Evolutionary conservation across 2,888 invertebrate species (phyloP).

Genomic region (Venustoraphidia nigricollis): DNA sequence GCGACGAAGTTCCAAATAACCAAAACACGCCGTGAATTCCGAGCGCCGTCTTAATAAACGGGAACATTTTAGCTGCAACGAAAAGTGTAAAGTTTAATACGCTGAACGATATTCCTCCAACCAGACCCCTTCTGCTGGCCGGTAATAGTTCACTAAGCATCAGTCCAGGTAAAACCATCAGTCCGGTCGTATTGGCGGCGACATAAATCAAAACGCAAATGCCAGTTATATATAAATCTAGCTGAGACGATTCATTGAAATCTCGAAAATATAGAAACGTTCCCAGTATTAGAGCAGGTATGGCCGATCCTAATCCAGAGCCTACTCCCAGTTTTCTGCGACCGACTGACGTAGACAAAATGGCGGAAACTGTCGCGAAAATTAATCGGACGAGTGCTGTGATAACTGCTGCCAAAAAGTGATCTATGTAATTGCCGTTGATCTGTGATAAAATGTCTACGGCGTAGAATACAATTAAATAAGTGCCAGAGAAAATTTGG

Average conservation of each 20-base stretch:
- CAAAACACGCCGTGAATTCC: slow-evolving; percentile 54
- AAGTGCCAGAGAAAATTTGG: slow-evolving; percentile 61
- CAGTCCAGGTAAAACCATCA: slow-evolving; percentile 58
- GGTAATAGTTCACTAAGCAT: slow-evolving; percentile 65
- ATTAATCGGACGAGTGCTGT: slow-evolving; percentile 49
- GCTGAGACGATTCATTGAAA: slow-evolving; percentile 21
- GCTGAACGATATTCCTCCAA: slow-evolving; percentile 58
- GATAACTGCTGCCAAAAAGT: slow-evolving; percentile 46
- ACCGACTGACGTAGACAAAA: slow-evolving; percentile 45
- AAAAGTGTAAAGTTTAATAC: slow-evolving; percentile 54
- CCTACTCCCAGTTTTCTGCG: slow-evolving; percentile 47
- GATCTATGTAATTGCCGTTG: slow-evolving; percentile 29
- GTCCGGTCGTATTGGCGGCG: slow-evolving; percentile 54
- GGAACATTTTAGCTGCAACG: slow-evolving; percentile 53
- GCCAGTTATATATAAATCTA: slow-evolving; percentile 26
- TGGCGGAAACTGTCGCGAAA: slow-evolving; percentile 49
- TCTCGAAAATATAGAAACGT: slow-evolving; percentile 29
- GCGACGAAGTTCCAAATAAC: slow-evolving; percentile 48
- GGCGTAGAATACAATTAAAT: slow-evolving; percentile 63
- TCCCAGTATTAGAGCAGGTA: slow-evolving; percentile 44
- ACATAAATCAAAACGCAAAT: slow-evolving; percentile 49
- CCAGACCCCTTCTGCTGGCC: slow-evolving; percentile 53
- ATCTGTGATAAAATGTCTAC: slow-evolving; percentile 51
- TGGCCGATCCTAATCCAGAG: slow-evolving; percentile 50
- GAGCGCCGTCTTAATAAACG: slow-evolving; percentile 37